Evolutionary conservation across 2,888 invertebrate species (phyloP).

Genomic region (Ptilodon capucinus): DNA sequence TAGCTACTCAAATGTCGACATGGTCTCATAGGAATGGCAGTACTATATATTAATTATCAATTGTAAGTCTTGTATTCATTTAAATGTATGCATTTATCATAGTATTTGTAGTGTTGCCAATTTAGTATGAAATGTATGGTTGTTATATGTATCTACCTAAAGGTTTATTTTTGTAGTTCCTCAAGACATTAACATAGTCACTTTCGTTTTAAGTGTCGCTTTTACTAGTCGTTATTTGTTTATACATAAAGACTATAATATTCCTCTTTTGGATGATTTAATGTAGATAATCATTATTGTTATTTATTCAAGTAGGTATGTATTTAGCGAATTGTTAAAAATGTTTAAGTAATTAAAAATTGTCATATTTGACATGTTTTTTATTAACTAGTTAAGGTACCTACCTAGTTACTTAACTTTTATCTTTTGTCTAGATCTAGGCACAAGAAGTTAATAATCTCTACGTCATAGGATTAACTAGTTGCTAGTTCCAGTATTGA

Average conservation of each 20-base stretch:
- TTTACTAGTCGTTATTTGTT: conserved; percentile 38
- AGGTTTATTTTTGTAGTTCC: conserved; percentile 39
- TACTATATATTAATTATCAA: too few relatives aligned
- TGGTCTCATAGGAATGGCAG: too few relatives aligned
- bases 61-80: conserved; percentile 1
- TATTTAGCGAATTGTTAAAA: conserved; percentile 28
- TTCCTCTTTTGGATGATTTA: conserved; percentile 16
- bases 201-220: conserved; percentile 32
- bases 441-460: too few relatives aligned
- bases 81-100: conserved; percentile 27
- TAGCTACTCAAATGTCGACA: too few relatives aligned
- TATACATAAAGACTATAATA: conserved; percentile 14
- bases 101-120: conserved; percentile 22
- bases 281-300: conserved; percentile 28
- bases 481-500: background rate
- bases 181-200: conserved; percentile 27
- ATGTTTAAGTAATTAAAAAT: conserved; percentile 27
- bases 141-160: conserved; percentile 10
- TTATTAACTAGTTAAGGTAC: background rate
- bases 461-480: too few relatives aligned
- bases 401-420: too few relatives aligned
- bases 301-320: conserved; percentile 24
- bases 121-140: conserved; percentile 10
- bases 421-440: too few relatives aligned
- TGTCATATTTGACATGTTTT: conserved; percentile 3